Conservation (phyloP, 37 sponge, comb jelly and placozoan species). For the Beroe forskalii region DNA sequence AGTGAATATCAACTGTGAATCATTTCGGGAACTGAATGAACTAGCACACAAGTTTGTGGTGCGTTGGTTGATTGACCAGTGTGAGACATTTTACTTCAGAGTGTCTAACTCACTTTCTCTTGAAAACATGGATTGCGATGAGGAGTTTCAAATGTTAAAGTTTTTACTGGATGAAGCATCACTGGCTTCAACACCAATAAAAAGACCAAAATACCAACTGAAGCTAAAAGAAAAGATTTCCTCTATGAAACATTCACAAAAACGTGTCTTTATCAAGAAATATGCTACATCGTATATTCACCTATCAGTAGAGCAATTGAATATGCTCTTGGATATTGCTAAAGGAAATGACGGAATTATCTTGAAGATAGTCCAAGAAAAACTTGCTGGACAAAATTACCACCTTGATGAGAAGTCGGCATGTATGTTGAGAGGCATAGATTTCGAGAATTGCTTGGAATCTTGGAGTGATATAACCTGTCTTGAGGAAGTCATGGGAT, state of each 20-base stretch:
- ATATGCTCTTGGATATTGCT: not conserved
- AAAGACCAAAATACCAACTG: not conserved
- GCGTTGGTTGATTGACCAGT: not conserved
- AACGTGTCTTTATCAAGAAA: not conserved
- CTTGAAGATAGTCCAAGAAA: conserved; percentile 3
- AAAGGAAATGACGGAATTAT: not conserved
- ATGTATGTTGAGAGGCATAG: not conserved
- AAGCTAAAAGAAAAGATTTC: not conserved
- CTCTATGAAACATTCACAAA: not conserved
- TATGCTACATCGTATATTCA: not conserved
- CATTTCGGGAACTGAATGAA: not conserved
- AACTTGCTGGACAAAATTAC: not conserved
- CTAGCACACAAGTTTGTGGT: conserved; percentile 32
- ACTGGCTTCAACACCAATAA: not conserved
- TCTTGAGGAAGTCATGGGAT: not conserved
- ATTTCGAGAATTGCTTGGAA: not conserved
- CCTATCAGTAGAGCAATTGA: conserved; percentile 16
- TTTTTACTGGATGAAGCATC: not conserved
- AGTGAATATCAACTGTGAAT: not conserved
- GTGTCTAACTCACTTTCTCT: not conserved
- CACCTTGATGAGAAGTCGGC: not conserved
- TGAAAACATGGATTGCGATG: not conserved
- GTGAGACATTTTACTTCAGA: not conserved
- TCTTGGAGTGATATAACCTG: not conserved
- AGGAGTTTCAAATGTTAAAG: not conserved